Evolutionary conservation across 53 echinoderm and acorn worm species (phyloP).

Genomic region (Paracentrotus lividus): DNA sequence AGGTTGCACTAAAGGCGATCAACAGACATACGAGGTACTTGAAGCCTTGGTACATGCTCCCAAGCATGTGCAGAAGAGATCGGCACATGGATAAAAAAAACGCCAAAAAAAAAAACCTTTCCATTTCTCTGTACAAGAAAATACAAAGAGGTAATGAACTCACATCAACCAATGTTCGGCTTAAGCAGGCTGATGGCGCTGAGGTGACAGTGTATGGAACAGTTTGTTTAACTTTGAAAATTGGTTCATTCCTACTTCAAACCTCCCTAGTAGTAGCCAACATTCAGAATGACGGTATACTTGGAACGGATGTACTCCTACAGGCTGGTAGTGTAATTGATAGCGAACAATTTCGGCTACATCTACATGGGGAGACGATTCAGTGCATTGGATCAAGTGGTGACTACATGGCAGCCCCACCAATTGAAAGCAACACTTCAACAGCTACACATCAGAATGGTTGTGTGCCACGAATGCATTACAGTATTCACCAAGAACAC

Average conservation of each 20-base stretch:
- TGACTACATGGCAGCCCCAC: neutral
- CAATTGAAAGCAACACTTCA: neutral
- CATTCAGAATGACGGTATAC: constrained; percentile 49
- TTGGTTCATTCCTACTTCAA: constrained; percentile 32
- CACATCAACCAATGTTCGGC: neutral
- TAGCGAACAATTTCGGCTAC: neutral
- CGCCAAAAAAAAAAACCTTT: constrained; percentile 7
- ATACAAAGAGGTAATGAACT: neutral
- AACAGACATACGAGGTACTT: neutral
- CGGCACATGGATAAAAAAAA: too few species aligned
- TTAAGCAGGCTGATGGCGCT: constrained; percentile 70
- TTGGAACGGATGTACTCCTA: constrained; percentile 69
- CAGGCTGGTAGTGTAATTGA: constrained; percentile 21
- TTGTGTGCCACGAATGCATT: too few species aligned
- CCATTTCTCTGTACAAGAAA: neutral
- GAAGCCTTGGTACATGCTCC: too few species aligned
- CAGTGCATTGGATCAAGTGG: neutral
- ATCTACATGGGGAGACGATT: constrained; percentile 32
- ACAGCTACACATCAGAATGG: too few species aligned
- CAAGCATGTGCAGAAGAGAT: too few species aligned
- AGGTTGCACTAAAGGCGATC: neutral
- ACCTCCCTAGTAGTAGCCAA: constrained; percentile 45
- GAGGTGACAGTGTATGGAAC: constrained; percentile 57
- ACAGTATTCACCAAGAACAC: too few species aligned
- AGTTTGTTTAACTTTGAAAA: neutral